Evolutionary conservation across 1,140 invertebrate genomes (phyloP), one percentile per base, ranked within the genome.

Genomic region (Temnothorax nylanderi): DNA sequence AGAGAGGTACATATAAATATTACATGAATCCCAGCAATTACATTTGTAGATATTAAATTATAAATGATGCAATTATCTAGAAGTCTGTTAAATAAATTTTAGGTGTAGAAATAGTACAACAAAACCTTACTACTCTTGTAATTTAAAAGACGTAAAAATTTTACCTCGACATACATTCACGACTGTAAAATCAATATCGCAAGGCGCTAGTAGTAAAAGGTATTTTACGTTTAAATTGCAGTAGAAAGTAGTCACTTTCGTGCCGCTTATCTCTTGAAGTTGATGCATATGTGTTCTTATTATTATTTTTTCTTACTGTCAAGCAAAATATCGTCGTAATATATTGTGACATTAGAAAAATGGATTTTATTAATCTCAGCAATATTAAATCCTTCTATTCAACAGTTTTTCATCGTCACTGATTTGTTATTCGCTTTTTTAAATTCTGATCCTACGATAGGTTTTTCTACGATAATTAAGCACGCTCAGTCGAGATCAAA

Each of bases 311-410:
- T 62, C 56, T 51, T 69, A 37, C 49, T 8, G 2, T 84, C 26
- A 37, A 49, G 54, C 41, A 37, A 75, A n/a, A 34, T 82, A 84
- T 84, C 41, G 18, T 62, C n/a, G n/a, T 84, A 75, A 84, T 82
- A 37, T 72, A 26, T 3, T 10, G 3, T 7, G 51, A 3, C 26
- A 60, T 74, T n/a, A 34, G 18, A 75, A 62, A 26, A 16, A 71
- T 56, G 34, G 11, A 74, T 75, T 81, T 81, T 84, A 75, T 84
- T 84, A 84, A 84, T 84, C 41, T 84, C 54, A 16, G 56, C 18
- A n/a, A 82, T 84, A 84, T 84, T 84, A 75, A 41, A 84, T 7
- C 0, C 41, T 56, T 34, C 11, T 26, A 34, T 18, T 16, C 7
- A 37, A 26, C n/a, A 54, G 41, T 49, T 60, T 60, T 72, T 58